Evolutionary conservation across 2,888 invertebrate genomes (phyloP), one percentile per base, ranked within the genome.

Genomic region (Drosophila merina): DNA sequence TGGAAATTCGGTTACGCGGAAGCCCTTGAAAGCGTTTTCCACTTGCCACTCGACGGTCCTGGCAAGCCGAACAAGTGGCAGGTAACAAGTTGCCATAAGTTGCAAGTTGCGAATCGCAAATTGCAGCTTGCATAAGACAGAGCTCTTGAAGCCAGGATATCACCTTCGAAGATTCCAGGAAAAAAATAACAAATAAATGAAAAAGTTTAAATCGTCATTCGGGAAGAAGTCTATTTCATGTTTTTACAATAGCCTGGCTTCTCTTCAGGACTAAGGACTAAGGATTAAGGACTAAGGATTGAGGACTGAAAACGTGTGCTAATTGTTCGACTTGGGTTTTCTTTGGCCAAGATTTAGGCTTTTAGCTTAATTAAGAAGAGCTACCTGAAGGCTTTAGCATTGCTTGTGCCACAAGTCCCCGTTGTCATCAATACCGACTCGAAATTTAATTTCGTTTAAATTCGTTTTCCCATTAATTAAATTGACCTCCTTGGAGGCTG

Each of bases 391-490:
- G 48, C 62, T 48, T 48, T 60, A 36, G 20, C 36, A 28, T 14
- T n/a, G 3, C 8, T 14, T 30, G 28, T 54, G 44, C 6, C 40
- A 8, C 6, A 3, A 6, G 14, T 33, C 57, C n/a, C 4, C 30
- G n/a, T 9, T 25, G 14, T 57, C 52, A 64, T 64, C 62, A 60
- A 64, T 64, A 62, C 25, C 45, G 47, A 54, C 52, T 60, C 51
- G 52, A 60, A 62, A 60, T 62, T 40, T 51, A 51, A 64, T 64
- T 64, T 60, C 63, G 48, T 56, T 66, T 52, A 28, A 64, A 52
- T 64, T 31, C 63, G 48, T 48, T 62, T 62, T 62, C 63, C 20
- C 25, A 66, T 67, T 64, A 67, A 67, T 67, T 67, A 64, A 67
- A 67, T 64, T 64, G 51, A 60, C 52, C 64, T 12, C 57, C 48